Evolutionary conservation across 2,797 vertebrate species (phyloP), one percentile per base, ranked within the genome.

Genomic region (Nyctalus aviator): DNA sequence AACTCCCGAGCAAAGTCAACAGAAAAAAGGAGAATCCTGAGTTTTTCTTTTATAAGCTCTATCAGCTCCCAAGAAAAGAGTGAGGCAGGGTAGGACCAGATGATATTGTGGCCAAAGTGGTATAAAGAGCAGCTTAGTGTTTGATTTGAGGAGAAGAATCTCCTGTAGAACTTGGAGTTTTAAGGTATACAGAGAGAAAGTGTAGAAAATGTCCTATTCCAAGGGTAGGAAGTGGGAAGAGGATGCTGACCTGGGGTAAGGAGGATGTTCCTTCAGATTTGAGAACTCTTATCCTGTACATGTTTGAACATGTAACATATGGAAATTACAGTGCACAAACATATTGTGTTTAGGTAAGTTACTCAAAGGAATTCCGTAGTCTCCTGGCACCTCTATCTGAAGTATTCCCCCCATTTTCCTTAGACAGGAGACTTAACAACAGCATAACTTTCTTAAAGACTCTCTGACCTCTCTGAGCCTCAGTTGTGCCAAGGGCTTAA

Each of bases 1-100:
- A 72, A 93, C 62, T 76, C 53, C 41, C 37, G n/a, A 66, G n/a
- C 71, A 83, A 55, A 48, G 35, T 87, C 87, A 90, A 76, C 62
- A 83, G 53, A 81, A 21, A 20, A 20, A 66, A 35, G 25, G 13
- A n/a, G 9, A 35, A 76, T 15, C 69, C 14, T 17, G 18, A 50
- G n/a, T 83, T 66, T 66, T 20, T 32, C 72, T 82, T 18, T 41
- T 48, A 83, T 27, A 27, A 46, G 8, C 9, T 81, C 44, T 53
- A 21, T n/a, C 69, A 87, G 53, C 64, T 78, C 73, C 55, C 55
- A 77, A 83, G 88, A 37, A 48, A 37, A 71, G 4, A 17, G 11
- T 27, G 62, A 83, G 21, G 37, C 53, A 48, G 55, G 68, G 35
- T 6, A 41, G 27, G n/a, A 46, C 3, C 48, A 71, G 59, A 46